These are phyloP conservation scores for Sciurus vulgaris DNA, from an alignment of 2,797 vertebrate species.

Conservation along the genomic window DNA sequence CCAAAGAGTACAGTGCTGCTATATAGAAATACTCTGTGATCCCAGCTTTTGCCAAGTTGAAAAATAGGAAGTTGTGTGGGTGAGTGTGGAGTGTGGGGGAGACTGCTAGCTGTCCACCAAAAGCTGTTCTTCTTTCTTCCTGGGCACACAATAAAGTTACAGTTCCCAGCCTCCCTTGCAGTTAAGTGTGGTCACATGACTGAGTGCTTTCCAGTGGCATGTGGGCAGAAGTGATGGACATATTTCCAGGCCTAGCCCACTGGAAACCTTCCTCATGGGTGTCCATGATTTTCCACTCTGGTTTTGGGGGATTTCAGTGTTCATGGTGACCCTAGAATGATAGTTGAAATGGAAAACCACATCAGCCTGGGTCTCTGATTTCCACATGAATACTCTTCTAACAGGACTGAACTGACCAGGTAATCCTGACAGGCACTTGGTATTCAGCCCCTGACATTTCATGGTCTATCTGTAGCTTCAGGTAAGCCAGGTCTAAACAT, in stretches of 20 bases:
- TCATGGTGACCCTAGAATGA: neutral
- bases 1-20: conserved; percentile 22
- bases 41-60: conserved; percentile 70
- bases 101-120: conserved; percentile 61
- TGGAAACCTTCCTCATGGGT: neutral
- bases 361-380: neutral
- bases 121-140: conserved; percentile 73
- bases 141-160: conserved; percentile 33
- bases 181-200: neutral
- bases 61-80: conserved; percentile 78
- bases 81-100: conserved; percentile 69
- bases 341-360: neutral
- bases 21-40: conserved; percentile 64
- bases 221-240: neutral
- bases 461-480: neutral
- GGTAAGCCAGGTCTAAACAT: neutral
- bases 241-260: neutral
- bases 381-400: neutral
- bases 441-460: neutral
- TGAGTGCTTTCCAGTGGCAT: neutral
- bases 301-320: neutral
- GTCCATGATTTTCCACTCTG: neutral
- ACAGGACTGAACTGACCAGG: neutral
- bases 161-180: conserved; percentile 28
- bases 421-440: neutral